Base-by-base conservation (phyloP, 2,888 invertebrate genomes). In the Cheilosia scutellata region DNA sequence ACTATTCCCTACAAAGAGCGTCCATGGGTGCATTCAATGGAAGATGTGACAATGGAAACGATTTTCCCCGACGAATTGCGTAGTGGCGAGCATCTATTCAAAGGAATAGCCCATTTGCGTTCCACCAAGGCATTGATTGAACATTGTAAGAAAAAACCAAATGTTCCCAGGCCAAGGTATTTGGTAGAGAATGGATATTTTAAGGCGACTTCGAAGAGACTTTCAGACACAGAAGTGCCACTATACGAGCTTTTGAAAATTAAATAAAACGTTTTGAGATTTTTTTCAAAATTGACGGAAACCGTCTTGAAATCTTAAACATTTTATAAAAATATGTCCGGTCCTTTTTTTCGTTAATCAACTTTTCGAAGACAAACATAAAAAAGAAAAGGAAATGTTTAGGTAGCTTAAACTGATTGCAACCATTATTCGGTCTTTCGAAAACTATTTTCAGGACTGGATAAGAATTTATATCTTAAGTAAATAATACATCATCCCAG, bases 61-160 rank as follows among this genome's bases (percentile, higher is more conserved):
- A 89, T 90, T 3, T 93, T 90, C 63, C 92, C 92, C 0, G 89
- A 89, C 4, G 91, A 92, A 47, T 70, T 93, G 6, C 88, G 90
- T 1, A 90, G 91, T 2, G 89, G 90, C 2, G 89, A 91, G 62
- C 90, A 90, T 77, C 88, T 93, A 9, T 92, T 92, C 66, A 91
- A 91, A 33, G 92, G 92, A 65, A 92, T 92, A 16, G 89, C 90
- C 0, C 92, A 93, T 88, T 88, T 92, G 57, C 90, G 91, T 33
- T 91, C 92, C 27, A 91, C 91, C 0, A 90, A 90, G 33, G 90
- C 90, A 0, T 79, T 92, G 0, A 88, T 91, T 5, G 90, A 91
- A 2, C 90, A 91, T 83, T 92, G 91, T 75, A 87, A 89, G 37
- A 87, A 88, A 16, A 89, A 90, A 75, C 90, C 91, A 3, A 71